Percentiles rank a stretch among this genome's conserved stretches.
These are phyloP conservation scores for Vulpes ferrilata DNA, from an alignment of 2,113 vertebrate species.

Conservation along the genomic window DNA sequence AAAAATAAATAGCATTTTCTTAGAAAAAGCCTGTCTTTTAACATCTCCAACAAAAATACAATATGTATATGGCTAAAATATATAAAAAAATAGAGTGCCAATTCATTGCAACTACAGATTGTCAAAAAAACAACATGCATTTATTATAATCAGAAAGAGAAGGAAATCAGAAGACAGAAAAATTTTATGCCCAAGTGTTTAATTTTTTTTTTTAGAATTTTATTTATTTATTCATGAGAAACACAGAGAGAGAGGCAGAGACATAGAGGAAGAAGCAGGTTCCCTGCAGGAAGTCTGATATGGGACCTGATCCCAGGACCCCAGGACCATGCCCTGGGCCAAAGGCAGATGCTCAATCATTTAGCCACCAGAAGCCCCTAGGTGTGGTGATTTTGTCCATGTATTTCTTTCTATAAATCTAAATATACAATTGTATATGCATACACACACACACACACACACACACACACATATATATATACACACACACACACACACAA, in stretches of 20 bases:
- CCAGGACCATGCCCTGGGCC: too few species aligned
- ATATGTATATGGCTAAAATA: background rate
- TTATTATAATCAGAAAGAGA: background rate
- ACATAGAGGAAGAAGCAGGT: too few species aligned
- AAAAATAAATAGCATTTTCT: background rate
- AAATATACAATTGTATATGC: background rate
- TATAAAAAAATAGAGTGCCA: background rate
- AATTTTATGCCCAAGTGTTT: background rate
- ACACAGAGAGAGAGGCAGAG: too few species aligned
- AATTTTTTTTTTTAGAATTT: too few species aligned
- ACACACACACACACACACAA: background rate
- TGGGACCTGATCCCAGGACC: too few species aligned
- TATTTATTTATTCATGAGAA: too few species aligned
- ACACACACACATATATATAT: background rate
- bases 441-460: background rate
- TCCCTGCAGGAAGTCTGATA: too few species aligned
- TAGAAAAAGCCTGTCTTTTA: background rate
- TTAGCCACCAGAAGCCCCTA: too few species aligned
- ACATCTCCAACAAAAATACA: background rate
- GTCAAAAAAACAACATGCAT: background rate
- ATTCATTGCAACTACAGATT: background rate
- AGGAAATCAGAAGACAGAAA: background rate
- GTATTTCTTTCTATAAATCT: background rate
- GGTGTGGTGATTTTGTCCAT: background rate
- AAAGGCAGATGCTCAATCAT: too few species aligned